These are phyloP conservation scores for Melangyna quadrimaculata DNA, from an alignment of 2,888 invertebrate species.

Conservation along the genomic window DNA sequence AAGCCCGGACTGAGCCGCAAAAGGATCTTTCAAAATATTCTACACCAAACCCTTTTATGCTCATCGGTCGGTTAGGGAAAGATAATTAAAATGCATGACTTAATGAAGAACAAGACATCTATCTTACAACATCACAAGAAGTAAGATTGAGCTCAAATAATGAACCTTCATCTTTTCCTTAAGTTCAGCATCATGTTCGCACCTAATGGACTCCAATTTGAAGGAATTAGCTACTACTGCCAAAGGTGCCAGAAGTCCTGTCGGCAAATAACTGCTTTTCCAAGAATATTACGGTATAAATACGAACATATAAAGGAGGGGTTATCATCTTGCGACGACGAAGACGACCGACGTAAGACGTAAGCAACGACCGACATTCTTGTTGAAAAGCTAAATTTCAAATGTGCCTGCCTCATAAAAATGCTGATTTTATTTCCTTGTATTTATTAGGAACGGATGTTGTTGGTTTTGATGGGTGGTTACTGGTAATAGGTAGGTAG, in stretches of 20 bases:
- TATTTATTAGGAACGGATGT: conserved; percentile 69
- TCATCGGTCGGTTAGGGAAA: neutral
- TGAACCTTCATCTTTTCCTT: conserved; percentile 36
- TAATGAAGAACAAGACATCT: conserved; percentile 55
- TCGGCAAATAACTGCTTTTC: conserved; percentile 37
- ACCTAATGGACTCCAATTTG: conserved; percentile 70
- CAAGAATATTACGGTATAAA: neutral
- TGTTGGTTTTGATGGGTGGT: conserved; percentile 33
- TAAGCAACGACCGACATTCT: conserved; percentile 8
- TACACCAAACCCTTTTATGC: conserved; percentile 16
- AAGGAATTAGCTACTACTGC: conserved; percentile 61
- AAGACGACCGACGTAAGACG: too few species aligned
- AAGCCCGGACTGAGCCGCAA: neutral
- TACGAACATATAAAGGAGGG: neutral
- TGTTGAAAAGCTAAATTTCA: conserved; percentile 57
- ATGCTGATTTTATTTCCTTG: conserved; percentile 70
- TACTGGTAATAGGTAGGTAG: neutral
- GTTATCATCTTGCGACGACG: too few species aligned
- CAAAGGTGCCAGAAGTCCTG: conserved; percentile 66
- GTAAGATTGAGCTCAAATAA: conserved; percentile 1
- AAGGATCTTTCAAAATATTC: neutral
- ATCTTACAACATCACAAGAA: neutral
- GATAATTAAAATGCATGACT: conserved; percentile 70
- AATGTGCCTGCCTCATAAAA: conserved; percentile 67
- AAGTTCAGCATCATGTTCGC: conserved; percentile 68